Evolutionary conservation across 1,140 invertebrate species (phyloP).

Genomic region (Venustaconcha ellipsiformis): DNA sequence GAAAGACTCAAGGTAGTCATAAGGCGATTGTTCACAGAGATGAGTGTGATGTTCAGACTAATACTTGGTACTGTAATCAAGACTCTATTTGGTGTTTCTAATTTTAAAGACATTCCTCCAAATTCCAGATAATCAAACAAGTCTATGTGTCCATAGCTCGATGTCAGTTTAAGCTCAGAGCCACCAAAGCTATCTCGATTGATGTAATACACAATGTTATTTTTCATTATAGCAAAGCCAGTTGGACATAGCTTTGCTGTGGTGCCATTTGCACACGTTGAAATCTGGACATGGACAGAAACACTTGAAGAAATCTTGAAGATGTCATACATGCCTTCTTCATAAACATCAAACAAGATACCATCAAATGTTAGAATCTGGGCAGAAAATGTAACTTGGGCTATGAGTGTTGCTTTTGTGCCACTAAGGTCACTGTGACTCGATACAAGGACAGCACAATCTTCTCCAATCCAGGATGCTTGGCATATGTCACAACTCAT

Average conservation of each 20-base stretch:
- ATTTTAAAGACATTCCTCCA: slow-evolving; percentile 19
- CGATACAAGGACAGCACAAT: slow-evolving; percentile 35
- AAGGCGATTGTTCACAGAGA: slow-evolving; percentile 16
- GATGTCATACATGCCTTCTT: slow-evolving; percentile 24
- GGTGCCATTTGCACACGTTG: slow-evolving; percentile 8
- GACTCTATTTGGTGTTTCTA: slow-evolving; percentile 20
- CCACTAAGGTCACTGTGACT: slow-evolving; percentile 9
- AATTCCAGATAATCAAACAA: slow-evolving; percentile 14
- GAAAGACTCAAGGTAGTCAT: slow-evolving; percentile 18
- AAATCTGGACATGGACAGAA: slow-evolving; percentile 25
- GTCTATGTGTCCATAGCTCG: neutral
- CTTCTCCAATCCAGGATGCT: slow-evolving; percentile 35
- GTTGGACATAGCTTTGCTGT: slow-evolving; percentile 23
- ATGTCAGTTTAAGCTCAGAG: slow-evolving; percentile 27
- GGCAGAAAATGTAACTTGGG: slow-evolving; percentile 31
- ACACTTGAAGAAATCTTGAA: slow-evolving; percentile 5
- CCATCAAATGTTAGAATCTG: slow-evolving; percentile 39
- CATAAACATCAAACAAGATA: slow-evolving; percentile 26
- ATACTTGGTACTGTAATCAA: slow-evolving; percentile 16
- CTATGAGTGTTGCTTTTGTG: slow-evolving; percentile 13
- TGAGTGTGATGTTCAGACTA: slow-evolving; percentile 13
- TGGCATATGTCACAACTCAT: slow-evolving; percentile 32
- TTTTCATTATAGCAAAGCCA: slow-evolving; percentile 38
- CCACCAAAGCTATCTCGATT: slow-evolving; percentile 18
- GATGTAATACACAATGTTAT: slow-evolving; percentile 14